phyloP scores from a whole-genome alignment of 1,140 invertebrate genomes.

The Myzus persicae region DNA sequence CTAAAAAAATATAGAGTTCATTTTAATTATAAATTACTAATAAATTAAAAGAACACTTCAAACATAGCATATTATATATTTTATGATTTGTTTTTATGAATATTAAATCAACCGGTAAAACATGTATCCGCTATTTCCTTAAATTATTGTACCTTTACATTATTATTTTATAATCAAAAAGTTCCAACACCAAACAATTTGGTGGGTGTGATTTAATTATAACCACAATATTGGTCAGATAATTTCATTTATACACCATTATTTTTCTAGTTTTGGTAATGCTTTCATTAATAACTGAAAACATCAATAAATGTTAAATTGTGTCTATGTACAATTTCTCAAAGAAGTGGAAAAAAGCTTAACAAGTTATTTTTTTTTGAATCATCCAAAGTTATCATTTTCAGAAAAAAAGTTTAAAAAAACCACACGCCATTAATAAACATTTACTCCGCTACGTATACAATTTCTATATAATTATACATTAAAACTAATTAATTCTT shows the following conservation, averaged over 20 bases:
- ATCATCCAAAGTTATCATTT: neutral
- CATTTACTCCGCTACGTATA: neutral
- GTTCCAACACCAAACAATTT: neutral
- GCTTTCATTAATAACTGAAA: neutral
- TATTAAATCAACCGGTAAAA: neutral
- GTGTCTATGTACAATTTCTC: neutral
- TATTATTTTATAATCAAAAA: neutral
- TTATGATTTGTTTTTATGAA: neutral
- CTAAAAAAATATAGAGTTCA: neutral
- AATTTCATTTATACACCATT: too few species aligned
- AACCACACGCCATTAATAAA: neutral
- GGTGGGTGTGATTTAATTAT: too few species aligned
- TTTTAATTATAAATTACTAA: neutral
- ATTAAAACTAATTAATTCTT: neutral
- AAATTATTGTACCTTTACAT: neutral
- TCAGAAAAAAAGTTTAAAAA: neutral
- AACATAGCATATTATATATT: neutral
- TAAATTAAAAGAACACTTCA: neutral
- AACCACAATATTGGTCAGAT: too few species aligned
- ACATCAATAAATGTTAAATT: neutral
- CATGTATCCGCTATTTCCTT: neutral
- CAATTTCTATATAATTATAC: neutral
- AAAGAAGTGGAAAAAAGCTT: neutral
- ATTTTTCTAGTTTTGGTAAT: too few species aligned
- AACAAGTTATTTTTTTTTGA: neutral